A percentile compares a stretch with the other conserved stretches of the same genome.
phyloP scores from a whole-genome alignment of 2,113 vertebrate species.

The Anolis sagrei region DNA sequence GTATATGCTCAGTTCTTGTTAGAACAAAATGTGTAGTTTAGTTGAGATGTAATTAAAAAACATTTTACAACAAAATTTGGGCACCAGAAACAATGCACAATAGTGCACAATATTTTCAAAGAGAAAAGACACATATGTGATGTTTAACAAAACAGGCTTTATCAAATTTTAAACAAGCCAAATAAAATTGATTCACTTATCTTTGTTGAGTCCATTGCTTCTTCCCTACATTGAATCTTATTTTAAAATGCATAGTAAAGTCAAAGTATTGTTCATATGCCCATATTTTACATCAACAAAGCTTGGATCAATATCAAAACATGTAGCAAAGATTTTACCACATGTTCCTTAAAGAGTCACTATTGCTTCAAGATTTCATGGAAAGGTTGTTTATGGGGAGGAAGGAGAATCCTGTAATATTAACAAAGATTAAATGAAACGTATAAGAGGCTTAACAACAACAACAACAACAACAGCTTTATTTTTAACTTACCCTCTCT shows the following conservation, averaged over 20 bases:
- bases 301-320: not conserved
- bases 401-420: not conserved
- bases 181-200: not conserved
- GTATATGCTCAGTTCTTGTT: no score
- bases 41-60: no score
- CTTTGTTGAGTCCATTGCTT: conserved; percentile 15
- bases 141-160: conserved; percentile 13
- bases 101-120: no score
- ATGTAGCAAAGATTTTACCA: not conserved
- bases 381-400: not conserved
- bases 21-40: no score
- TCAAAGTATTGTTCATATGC: not conserved
- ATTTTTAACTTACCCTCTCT: no score
- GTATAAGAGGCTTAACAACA: not conserved
- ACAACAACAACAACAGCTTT: no score
- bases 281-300: not conserved
- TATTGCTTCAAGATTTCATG: conserved; percentile 16
- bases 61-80: no score
- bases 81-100: no score
- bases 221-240: not conserved
- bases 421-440: conserved; percentile 27
- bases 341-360: conserved; percentile 13
- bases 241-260: conserved; percentile 16
- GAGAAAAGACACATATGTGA: not conserved
- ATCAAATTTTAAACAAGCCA: not conserved